Evolutionary conservation across 1,140 invertebrate genomes (phyloP), one percentile per base, ranked within the genome.

Genomic region (Scaptomyza graminum): DNA sequence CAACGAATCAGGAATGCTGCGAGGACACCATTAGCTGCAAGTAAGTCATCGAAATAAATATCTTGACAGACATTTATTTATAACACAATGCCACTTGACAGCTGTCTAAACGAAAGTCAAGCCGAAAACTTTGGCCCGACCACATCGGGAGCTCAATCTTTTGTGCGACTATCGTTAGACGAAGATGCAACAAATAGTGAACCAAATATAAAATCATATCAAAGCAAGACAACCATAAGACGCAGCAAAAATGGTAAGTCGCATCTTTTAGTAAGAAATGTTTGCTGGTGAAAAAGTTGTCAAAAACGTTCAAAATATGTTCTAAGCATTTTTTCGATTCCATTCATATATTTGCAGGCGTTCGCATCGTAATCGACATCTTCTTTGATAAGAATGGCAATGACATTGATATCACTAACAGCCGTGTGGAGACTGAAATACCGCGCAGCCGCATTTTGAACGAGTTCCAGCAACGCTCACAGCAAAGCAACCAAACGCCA

Each of bases 321-420:
- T 7, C 31, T 34, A 9, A 34, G 31, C 7, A 34, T 34, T 34
- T 9, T 13, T 54, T n/a, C 9, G 0, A 11, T 51, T n/a, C 9
- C 1, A 11, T 51, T 18, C 18, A 22, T 22, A 22, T 22, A 22
- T 22, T 22, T 2, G 3, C 25, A 90, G 89, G 89, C 37, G 89
- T 90, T 7, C 89, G 89, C 59, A 90, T 90, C 9, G 74, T 89
- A 5, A 90, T 90, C 46, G 89, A 90, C 31, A 90, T 90, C 7
- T 89, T 75, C 28, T 87, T 87, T 34, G 89, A 90, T 28, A 76
- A 83, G 50, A 72, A 78, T 5, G 73, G 83, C 11, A 61, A 28
- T 18, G 72, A 83, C 2, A 76, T 76, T 13, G 84, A 90, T 15
- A 71, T 90, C 5, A 56, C 78, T 12, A 79, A 76, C 22, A 89